Conservation (phyloP, 2,888 invertebrate genomes). For the Linnaemya tessellans region DNA sequence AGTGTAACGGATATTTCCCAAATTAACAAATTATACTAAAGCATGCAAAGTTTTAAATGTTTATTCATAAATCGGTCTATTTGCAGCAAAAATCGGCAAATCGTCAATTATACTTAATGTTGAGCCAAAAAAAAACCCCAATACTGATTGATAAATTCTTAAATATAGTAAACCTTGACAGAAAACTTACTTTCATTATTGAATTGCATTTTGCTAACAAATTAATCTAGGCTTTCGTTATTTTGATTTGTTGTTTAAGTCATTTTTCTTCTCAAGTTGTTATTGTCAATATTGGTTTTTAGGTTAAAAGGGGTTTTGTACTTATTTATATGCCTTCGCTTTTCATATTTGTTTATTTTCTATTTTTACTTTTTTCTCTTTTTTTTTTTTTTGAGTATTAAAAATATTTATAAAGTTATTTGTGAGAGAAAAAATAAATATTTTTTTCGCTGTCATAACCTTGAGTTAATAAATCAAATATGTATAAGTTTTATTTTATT, state of each 20-base stretch:
- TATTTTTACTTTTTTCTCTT: no score
- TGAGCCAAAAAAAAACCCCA: no score
- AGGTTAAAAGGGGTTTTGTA: slow-evolving; percentile 52
- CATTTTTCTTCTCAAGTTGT: slow-evolving; percentile 15
- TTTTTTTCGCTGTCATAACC: slow-evolving; percentile 59
- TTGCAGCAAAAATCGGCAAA: no score
- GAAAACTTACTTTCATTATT: no score
- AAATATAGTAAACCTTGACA: no score
- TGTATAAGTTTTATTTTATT: slow-evolving; percentile 39
- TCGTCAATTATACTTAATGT: no score
- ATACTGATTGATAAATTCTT: no score
- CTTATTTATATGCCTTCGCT: background rate
- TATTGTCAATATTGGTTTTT: slow-evolving; percentile 40
- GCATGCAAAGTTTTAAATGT: no score
- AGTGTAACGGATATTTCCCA: no score
- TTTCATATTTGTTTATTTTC: slow-evolving; percentile 18
- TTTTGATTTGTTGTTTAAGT: background rate
- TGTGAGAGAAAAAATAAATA: background rate
- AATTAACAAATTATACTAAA: no score
- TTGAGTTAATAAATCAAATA: slow-evolving; percentile 68
- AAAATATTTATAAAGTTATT: slow-evolving; percentile 27
- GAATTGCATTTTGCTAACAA: background rate
- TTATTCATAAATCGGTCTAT: no score
- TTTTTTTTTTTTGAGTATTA: slow-evolving; percentile 25
- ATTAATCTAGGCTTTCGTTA: background rate